phyloP scores from a whole-genome alignment of 2,797 vertebrate species.

The Oreonectes daqikongensis region DNA sequence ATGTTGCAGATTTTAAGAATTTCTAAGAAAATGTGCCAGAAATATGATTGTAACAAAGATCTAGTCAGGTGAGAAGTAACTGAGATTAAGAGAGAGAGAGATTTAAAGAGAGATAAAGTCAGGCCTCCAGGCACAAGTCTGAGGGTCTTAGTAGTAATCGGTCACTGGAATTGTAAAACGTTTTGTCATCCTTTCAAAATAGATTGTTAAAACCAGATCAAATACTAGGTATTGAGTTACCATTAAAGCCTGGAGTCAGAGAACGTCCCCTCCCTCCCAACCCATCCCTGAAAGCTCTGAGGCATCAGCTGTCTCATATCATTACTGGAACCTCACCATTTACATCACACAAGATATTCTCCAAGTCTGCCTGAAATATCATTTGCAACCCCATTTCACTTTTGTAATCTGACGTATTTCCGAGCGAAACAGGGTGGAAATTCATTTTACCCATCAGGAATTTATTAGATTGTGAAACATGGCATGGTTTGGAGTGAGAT shows the following conservation, averaged over 20 bases:
- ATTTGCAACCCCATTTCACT: neutral
- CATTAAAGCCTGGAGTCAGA: constrained; percentile 62
- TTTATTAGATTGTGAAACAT: neutral
- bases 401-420: neutral
- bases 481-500: neutral
- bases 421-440: neutral
- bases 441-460: neutral
- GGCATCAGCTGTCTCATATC: constrained; percentile 40
- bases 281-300: constrained; percentile 16
- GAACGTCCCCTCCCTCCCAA: constrained; percentile 51
- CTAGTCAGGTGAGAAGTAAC: neutral
- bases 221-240: constrained; percentile 65
- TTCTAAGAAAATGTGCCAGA: constrained; percentile 3
- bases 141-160: constrained; percentile 59
- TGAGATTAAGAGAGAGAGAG: constrained; percentile 4
- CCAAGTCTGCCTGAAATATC: neutral
- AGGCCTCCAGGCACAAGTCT: constrained; percentile 38
- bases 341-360: constrained; percentile 33
- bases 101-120: constrained; percentile 11
- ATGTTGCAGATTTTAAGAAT: neutral
- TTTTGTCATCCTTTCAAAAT: constrained; percentile 71
- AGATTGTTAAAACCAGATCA: constrained; percentile 69
- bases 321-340: constrained; percentile 28
- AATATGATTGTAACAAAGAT: constrained; percentile 11
- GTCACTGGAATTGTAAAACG: constrained; percentile 59